These are phyloP conservation scores for Bagarius yarrelli DNA, from an alignment of 2,113 vertebrate species.

Conservation along the genomic window DNA sequence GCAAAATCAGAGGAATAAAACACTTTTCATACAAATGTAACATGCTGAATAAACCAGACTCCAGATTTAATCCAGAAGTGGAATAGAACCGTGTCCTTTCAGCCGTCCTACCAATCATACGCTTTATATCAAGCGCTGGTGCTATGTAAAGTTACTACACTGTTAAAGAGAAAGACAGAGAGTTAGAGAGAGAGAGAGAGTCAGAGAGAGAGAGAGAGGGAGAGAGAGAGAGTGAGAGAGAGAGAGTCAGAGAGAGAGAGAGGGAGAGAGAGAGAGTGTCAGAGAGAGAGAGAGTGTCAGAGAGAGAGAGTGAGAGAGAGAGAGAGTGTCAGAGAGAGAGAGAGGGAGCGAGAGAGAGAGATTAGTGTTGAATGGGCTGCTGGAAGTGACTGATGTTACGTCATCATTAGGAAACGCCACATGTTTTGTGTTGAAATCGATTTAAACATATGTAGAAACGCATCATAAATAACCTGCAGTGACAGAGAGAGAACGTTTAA, in stretches of 20 bases:
- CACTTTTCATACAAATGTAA: too few relatives aligned
- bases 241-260: too few relatives aligned
- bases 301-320: background rate
- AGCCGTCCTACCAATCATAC: background rate
- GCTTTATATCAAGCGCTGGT: slow-evolving; percentile 31
- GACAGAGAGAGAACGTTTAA: background rate
- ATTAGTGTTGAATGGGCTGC: too few relatives aligned
- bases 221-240: background rate
- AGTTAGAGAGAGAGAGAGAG: too few relatives aligned
- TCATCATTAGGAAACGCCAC: too few relatives aligned
- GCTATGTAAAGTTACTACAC: slow-evolving; percentile 29
- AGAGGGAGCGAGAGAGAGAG: too few relatives aligned
- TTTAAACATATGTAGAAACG: background rate
- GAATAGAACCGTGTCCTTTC: slow-evolving; percentile 9
- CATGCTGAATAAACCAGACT: background rate
- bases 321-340: too few relatives aligned
- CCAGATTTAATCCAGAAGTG: background rate
- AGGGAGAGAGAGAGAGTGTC: too few relatives aligned
- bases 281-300: too few relatives aligned
- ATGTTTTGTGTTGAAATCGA: background rate
- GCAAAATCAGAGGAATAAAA: background rate
- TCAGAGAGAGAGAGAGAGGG: too few relatives aligned
- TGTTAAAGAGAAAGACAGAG: background rate
- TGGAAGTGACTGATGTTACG: too few relatives aligned
- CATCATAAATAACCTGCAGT: background rate